phyloP scores from a whole-genome alignment of 2,888 invertebrate genomes.

The Graphium colonna region DNA sequence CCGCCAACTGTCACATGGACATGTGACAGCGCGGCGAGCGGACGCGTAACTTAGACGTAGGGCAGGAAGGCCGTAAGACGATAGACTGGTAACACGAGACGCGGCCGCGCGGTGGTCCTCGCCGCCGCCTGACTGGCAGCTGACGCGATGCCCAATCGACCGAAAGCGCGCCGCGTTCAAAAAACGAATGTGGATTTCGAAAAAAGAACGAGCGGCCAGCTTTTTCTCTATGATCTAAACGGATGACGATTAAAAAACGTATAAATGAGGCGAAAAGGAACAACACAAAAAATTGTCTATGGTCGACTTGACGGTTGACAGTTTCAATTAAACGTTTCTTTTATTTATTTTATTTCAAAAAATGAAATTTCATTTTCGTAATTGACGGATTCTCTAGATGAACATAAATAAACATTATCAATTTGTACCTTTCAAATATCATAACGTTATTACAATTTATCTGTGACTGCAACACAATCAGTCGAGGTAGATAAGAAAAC shows the following conservation, averaged over 20 bases:
- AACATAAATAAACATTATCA: not conserved
- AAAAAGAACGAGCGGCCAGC: constrained; percentile 27
- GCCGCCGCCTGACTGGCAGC: constrained; percentile 68
- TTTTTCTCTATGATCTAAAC: constrained; percentile 35
- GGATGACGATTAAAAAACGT: not conserved
- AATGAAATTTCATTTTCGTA: too few relatives aligned
- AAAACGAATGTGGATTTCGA: constrained; percentile 50
- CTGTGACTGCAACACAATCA: not conserved
- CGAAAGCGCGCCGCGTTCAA: constrained; percentile 74
- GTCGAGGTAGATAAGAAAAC: constrained; percentile 24
- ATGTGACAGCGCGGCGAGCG: constrained; percentile 64
- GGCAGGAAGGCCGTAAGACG: constrained; percentile 61
- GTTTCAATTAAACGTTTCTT: constrained; percentile 27
- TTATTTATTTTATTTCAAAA: constrained; percentile 7
- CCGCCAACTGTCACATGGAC: constrained; percentile 66
- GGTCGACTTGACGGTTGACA: constrained; percentile 34
- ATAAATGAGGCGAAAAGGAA: too few relatives aligned
- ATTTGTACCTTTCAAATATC: not conserved
- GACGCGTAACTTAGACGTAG: constrained; percentile 76
- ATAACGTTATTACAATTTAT: not conserved
- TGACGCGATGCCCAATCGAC: constrained; percentile 77
- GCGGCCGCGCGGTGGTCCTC: constrained; percentile 68
- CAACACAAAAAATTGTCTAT: constrained; percentile 1
- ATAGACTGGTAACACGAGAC: constrained; percentile 72
- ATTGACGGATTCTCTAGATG: too few relatives aligned